Evolutionary conservation across 2,888 invertebrate species (phyloP), one percentile per base, ranked within the genome.

Genomic region (Amblyteles armatorius): DNA sequence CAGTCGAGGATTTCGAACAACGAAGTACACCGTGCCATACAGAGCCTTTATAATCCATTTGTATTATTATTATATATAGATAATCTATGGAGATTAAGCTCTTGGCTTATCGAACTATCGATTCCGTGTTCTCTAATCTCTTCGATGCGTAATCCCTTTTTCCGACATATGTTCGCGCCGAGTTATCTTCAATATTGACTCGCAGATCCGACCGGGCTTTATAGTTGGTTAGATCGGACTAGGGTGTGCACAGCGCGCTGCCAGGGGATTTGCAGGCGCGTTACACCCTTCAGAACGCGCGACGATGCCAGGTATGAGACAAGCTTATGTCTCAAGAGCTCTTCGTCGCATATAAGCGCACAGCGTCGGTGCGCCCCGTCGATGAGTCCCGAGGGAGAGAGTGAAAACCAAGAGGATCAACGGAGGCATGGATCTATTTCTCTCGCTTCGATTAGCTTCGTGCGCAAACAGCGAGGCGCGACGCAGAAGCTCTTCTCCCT

Each of bases 161-260:
- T 74, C 74, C 26, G n/a, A 74, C 74, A 60, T 60, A 48, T 74
- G 74, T 74, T 73, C 40, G 48, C 60, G 40, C 9, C 60, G 73
- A 26, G 26, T 60, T 9, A 63, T 48, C 63, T 16, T 63, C 48
- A 26, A 48, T 22, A 57, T 26, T 57, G 57, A 26, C 22, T 57
- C 57, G 57, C 22, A 57, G 11, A 26, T 26, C 57, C 26, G 11
- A 57, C 57, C n/a, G 44, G 19, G 73, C 60, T 72, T 57, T 55
- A 13, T 16, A 57, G 26, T 16, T 57, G 29, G 52, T 11, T 9
- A 9, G 36, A 33, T 60, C 44, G 57, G 22, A 29, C 16, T 33
- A 29, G 44, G n/a, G 26, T 74, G n/a, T 48, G 16, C 74, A 19
- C 48, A 48, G 11, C 9, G 11, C 57, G 57, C 26, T 26, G 57